Conservation (phyloP, 2,113 vertebrate genomes). For the Microcebus griseorufus region DNA sequence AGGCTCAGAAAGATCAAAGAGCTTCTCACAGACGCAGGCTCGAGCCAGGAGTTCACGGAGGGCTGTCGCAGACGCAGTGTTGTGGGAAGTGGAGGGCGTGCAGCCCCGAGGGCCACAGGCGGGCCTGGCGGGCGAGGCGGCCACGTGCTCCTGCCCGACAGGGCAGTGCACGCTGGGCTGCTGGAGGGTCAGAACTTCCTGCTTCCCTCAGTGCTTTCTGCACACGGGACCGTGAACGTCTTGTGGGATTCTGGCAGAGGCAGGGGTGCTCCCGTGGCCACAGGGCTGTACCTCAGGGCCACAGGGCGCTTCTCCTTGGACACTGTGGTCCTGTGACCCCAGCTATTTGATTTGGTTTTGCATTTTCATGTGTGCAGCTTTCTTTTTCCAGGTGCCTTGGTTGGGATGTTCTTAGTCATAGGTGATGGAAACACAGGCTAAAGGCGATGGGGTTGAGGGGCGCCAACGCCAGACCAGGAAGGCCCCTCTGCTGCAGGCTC, state of each 20-base stretch:
- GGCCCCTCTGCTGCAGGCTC: rapidly evolving
- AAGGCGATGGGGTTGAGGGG: rapidly evolving
- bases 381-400: rapidly evolving
- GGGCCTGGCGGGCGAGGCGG: not conserved
- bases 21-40: not conserved
- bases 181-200: not conserved
- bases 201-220: not conserved
- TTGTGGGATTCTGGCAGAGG: not conserved
- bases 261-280: not conserved
- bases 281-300: not conserved
- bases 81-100: not conserved
- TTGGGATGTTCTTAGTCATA: rapidly evolving
- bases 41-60: not conserved
- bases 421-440: not conserved
- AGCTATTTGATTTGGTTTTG: not conserved
- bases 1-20: not conserved
- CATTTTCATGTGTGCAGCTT: rapidly evolving
- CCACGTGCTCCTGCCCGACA: not conserved
- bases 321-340: not conserved
- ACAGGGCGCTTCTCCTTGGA: not conserved
- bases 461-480: rapidly evolving
- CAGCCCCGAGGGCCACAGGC: not conserved
- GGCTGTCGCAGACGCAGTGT: too few species aligned
- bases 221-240: too few species aligned
- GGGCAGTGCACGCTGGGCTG: not conserved